A percentile compares a stretch with the other conserved stretches of the same genome.
phyloP scores from a whole-genome alignment of 2,797 vertebrate genomes.

The Bradypodion ventrale region DNA sequence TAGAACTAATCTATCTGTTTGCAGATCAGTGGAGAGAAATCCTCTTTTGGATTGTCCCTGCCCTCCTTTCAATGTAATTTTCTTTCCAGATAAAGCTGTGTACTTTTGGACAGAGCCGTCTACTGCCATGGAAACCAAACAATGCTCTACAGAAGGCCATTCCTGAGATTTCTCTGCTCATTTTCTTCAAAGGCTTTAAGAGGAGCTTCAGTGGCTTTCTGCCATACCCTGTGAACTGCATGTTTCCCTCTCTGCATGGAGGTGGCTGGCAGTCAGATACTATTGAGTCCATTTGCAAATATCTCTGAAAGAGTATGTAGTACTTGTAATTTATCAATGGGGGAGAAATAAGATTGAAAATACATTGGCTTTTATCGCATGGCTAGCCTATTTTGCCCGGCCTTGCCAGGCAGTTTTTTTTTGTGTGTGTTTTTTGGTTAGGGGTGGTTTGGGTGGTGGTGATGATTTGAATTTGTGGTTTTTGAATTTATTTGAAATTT shows the following conservation, averaged over 20 bases:
- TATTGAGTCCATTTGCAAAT: neutral
- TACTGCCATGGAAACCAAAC: conserved; percentile 75
- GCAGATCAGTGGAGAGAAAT: conserved; percentile 58
- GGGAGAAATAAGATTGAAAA: neutral
- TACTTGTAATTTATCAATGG: neutral
- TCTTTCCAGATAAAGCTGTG: conserved; percentile 63
- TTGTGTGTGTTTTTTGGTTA: too few species aligned
- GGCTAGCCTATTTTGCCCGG: too few species aligned
- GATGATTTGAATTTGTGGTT: too few species aligned
- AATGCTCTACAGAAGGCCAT: conserved; percentile 63
- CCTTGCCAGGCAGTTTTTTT: too few species aligned
- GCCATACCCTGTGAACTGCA: neutral
- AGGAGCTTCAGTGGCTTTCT: conserved; percentile 34
- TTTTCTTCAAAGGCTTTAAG: conserved; percentile 24
- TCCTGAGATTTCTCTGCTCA: conserved; percentile 49
- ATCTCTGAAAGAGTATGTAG: neutral
- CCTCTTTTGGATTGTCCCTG: conserved; percentile 55
- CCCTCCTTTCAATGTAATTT: conserved; percentile 43
- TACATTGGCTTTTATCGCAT: neutral
- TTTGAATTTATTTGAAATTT: too few species aligned
- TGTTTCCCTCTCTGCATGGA: neutral
- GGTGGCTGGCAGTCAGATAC: conserved; percentile 5
- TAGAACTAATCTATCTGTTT: conserved; percentile 36
- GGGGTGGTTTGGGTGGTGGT: too few species aligned
- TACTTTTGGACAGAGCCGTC: conserved; percentile 68